phyloP scores from a whole-genome alignment of 2,797 vertebrate genomes.

The Cottoperca gobio region DNA sequence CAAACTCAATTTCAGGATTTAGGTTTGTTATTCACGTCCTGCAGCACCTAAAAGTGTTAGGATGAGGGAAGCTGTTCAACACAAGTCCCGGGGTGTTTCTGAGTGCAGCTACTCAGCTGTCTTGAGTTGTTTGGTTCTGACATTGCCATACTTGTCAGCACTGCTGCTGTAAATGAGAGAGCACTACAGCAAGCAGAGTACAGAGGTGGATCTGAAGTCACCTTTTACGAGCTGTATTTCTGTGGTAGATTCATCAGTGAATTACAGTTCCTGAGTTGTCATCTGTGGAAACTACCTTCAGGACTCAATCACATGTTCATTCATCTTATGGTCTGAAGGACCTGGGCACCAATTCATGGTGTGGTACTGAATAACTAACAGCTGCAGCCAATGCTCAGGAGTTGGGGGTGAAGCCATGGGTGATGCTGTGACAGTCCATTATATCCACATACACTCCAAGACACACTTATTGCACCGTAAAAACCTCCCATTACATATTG shows the following conservation, averaged over 20 bases:
- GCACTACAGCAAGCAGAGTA: constrained; percentile 16
- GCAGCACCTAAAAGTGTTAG: constrained; percentile 40
- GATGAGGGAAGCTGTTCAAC: constrained; percentile 45
- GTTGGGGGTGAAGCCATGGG: constrained; percentile 36
- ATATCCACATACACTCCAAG: constrained; percentile 35
- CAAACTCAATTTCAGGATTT: constrained; percentile 36
- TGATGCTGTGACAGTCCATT: constrained; percentile 38
- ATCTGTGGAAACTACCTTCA: constrained; percentile 32
- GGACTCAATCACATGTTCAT: constrained; percentile 35
- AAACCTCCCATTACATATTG: constrained; percentile 15
- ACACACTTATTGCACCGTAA: constrained; percentile 35
- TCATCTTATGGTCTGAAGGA: constrained; percentile 43
- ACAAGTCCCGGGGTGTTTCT: constrained; percentile 41
- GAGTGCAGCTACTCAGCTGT: constrained; percentile 36
- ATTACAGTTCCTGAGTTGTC: constrained; percentile 11
- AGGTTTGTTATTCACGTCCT: constrained; percentile 55
- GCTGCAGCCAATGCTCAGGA: constrained; percentile 42
- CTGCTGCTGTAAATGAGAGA: constrained; percentile 32
- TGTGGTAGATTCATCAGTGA: constrained; percentile 30
- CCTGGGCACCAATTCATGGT: constrained; percentile 18
- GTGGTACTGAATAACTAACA: constrained; percentile 41
- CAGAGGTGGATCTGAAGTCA: constrained; percentile 11
- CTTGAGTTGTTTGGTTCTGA: constrained; percentile 48
- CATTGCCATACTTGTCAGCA: constrained; percentile 43
- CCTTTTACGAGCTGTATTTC: constrained; percentile 24